These are phyloP conservation scores for Mesoligia furuncula DNA, from an alignment of 2,888 invertebrate species.

Conservation along the genomic window DNA sequence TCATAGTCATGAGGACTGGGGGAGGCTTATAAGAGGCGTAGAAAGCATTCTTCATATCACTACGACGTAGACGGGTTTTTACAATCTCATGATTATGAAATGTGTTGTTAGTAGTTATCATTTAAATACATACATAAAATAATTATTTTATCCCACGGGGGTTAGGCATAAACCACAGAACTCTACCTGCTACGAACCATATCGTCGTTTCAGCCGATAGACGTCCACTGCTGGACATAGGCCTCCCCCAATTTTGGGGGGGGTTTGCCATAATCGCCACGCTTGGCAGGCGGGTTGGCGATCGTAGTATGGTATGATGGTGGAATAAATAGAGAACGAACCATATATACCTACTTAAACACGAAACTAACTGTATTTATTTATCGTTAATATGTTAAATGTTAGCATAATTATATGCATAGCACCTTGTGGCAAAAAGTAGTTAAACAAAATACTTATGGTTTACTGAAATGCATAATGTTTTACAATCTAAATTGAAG, in stretches of 20 bases:
- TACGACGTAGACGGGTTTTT: not conserved
- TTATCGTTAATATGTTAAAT: not conserved
- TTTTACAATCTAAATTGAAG: not conserved
- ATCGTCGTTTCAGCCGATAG: no score
- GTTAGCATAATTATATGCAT: not conserved
- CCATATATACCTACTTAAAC: not conserved
- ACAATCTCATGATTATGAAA: not conserved
- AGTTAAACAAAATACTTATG: not conserved
- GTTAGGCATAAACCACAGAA: not conserved
- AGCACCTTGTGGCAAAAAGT: not conserved
- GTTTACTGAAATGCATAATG: not conserved
- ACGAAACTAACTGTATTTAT: not conserved
- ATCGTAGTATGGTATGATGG: no score
- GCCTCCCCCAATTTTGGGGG: no score
- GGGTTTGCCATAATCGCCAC: no score
- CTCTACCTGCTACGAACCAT: not conserved
- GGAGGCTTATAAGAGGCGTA: not conserved
- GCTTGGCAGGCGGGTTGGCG: no score
- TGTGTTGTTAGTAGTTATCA: not conserved
- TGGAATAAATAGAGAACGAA: no score
- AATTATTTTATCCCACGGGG: not conserved
- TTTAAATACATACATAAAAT: not conserved
- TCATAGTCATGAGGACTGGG: slow-evolving; percentile 17
- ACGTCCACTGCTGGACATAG: no score
- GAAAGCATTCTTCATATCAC: slow-evolving; percentile 27